These are phyloP conservation scores for Oreochromis mossambicus DNA, from an alignment of 2,797 vertebrate genomes.

Conservation along the genomic window DNA sequence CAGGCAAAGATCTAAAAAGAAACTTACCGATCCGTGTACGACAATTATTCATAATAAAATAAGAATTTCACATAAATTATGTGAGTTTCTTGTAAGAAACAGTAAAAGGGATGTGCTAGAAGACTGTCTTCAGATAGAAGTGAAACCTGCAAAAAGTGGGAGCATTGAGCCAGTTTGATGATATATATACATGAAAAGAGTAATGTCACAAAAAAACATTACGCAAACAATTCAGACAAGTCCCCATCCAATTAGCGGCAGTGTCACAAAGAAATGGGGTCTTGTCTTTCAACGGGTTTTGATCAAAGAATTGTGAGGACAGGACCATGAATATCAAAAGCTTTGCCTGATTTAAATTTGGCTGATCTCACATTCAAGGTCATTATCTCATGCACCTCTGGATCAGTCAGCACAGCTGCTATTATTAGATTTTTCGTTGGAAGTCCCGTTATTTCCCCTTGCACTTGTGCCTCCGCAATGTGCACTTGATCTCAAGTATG, in stretches of 20 bases:
- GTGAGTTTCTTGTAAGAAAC: not conserved
- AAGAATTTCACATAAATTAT: not conserved
- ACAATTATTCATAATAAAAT: not conserved
- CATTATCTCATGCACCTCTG: not conserved
- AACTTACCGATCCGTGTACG: not conserved
- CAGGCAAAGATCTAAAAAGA: not conserved
- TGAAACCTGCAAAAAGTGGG: not conserved
- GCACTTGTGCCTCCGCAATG: not conserved
- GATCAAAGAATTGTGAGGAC: not conserved
- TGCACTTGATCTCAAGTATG: not conserved
- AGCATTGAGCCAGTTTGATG: not conserved
- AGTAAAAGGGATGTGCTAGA: not conserved
- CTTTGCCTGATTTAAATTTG: not conserved
- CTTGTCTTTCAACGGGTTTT: not conserved
- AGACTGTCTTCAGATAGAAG: not conserved
- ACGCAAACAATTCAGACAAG: not conserved
- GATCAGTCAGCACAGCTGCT: not conserved
- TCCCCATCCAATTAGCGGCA: not conserved
- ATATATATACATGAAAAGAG: not conserved
- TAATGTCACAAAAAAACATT: not conserved
- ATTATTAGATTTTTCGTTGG: not conserved
- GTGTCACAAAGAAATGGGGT: not conserved
- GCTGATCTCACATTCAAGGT: not conserved
- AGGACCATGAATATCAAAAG: not conserved
- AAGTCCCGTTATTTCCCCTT: not conserved